phyloP scores from a whole-genome alignment of 2,113 vertebrate genomes.

The Motacilla alba region DNA sequence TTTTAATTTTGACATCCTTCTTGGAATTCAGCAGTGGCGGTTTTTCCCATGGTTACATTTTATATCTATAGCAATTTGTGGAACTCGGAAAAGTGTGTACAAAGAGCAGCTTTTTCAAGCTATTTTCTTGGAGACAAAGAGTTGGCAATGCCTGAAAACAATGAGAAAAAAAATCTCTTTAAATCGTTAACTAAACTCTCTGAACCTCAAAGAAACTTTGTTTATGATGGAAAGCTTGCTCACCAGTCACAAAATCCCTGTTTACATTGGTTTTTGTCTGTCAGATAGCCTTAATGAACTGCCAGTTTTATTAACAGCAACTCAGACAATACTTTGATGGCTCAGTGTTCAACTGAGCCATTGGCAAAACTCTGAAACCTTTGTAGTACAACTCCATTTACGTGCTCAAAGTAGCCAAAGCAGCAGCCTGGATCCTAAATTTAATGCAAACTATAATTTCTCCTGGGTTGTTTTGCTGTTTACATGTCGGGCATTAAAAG shows the following conservation, averaged over 20 bases:
- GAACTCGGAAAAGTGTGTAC: background rate
- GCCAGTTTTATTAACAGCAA: background rate
- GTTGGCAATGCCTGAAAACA: slow-evolving; percentile 11
- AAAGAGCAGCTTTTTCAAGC: background rate
- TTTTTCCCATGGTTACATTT: background rate
- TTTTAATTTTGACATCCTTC: background rate
- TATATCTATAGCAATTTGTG: background rate
- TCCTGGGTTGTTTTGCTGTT: background rate
- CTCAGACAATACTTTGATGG: background rate
- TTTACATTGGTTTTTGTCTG: background rate
- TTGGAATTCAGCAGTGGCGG: background rate
- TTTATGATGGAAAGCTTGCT: background rate
- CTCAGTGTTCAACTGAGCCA: background rate
- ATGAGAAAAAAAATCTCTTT: background rate
- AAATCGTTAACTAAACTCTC: background rate
- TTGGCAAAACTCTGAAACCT: background rate
- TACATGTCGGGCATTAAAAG: background rate
- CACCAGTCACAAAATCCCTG: background rate
- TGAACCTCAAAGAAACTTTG: background rate
- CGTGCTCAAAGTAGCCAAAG: background rate
- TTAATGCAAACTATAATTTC: background rate
- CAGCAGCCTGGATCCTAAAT: background rate
- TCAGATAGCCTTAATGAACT: slow-evolving; percentile 20
- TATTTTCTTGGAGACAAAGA: background rate
- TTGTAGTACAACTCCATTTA: background rate